Evolutionary conservation across 2,113 vertebrate genomes (phyloP).

Genomic region (Penelope pileata): DNA sequence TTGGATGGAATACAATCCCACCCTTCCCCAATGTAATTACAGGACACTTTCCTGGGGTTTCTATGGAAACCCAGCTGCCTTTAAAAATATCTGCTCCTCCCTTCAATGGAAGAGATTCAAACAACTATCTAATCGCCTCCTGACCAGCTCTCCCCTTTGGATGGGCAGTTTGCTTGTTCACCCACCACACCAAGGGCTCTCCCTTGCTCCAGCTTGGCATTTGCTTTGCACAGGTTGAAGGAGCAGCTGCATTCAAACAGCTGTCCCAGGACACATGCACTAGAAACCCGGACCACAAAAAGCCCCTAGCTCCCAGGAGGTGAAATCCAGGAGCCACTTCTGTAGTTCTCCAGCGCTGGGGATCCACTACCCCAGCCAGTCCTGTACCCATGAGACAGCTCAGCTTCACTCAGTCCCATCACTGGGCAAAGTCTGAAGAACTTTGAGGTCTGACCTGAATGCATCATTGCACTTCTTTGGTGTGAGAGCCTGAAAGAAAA

Average conservation of each 20-base stretch:
- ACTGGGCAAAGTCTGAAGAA: background rate
- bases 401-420: background rate
- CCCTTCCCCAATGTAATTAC: background rate
- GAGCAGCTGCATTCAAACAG: background rate
- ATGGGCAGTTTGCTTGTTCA: background rate
- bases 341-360: background rate
- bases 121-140: background rate
- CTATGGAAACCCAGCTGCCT: slow-evolving; percentile 52
- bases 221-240: background rate
- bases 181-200: background rate
- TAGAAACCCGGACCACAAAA: background rate
- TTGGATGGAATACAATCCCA: background rate
- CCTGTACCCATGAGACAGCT: accelerated
- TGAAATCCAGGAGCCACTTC: background rate
- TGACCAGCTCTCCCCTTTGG: background rate
- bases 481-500: background rate
- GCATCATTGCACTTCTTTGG: background rate
- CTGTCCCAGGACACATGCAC: background rate
- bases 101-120: background rate
- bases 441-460: background rate
- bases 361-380: background rate
- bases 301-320: background rate
- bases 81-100: background rate
- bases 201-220: accelerated
- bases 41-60: slow-evolving; percentile 19